phyloP scores from a whole-genome alignment of 2,113 vertebrate genomes.

The Cricetomys ansorgei region DNA sequence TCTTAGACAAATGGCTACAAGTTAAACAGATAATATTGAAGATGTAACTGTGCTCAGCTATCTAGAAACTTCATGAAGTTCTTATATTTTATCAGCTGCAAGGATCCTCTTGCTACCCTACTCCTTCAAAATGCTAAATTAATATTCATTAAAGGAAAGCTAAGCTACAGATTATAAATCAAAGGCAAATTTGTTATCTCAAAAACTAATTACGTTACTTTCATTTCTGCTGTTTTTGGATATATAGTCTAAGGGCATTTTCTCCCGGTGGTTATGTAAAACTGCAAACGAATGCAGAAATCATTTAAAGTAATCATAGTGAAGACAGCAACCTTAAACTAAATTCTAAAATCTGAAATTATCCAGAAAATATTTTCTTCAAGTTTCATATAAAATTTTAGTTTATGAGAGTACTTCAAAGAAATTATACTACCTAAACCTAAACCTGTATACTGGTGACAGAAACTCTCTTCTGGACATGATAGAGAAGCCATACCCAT shows the following conservation, averaged over 20 bases:
- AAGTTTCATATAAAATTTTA: neutral
- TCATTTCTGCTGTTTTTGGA: neutral
- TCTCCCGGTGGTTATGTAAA: neutral
- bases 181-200: constrained; percentile 28
- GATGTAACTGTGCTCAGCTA: neutral
- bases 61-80: neutral
- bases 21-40: neutral
- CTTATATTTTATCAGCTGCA: neutral
- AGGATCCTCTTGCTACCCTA: neutral
- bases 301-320: neutral
- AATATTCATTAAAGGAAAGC: constrained; percentile 50
- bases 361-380: neutral
- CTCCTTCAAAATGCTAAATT: neutral
- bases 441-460: neutral
- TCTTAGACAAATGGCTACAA: neutral
- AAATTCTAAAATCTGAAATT: constrained; percentile 21
- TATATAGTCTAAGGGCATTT: neutral
- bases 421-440: neutral
- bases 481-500: neutral
- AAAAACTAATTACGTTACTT: constrained; percentile 41
- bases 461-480: neutral
- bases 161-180: constrained; percentile 18
- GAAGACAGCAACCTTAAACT: neutral
- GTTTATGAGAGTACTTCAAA: neutral
- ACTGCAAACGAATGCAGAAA: neutral